Conservation (phyloP, 2,888 invertebrate species). For the Cyaniris semiargus region DNA sequence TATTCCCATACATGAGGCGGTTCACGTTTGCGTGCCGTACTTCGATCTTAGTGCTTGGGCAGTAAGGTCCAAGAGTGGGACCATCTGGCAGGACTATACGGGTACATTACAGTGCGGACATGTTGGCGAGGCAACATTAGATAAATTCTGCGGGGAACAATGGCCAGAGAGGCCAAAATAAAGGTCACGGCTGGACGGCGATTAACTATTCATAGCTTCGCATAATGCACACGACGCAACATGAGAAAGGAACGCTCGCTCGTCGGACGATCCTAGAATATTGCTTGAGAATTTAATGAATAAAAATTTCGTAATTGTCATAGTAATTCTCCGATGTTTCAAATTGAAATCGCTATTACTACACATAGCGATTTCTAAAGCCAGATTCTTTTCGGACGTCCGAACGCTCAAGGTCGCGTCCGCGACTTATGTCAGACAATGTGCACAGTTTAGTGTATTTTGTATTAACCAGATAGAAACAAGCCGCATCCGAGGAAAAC, state of each 20-base stretch:
- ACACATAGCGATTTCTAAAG: no score
- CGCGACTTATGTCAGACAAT: no score
- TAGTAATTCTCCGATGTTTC: neutral
- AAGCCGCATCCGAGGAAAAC: no score
- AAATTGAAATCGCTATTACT: neutral
- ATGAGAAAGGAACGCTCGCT: conserved; percentile 20
- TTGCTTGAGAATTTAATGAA: neutral
- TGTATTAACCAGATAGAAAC: no score
- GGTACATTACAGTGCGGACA: conserved; percentile 43
- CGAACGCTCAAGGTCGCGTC: no score
- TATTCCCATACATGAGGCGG: conserved; percentile 12
- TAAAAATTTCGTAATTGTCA: neutral
- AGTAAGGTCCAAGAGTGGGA: neutral
- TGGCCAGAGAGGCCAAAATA: conserved; percentile 64
- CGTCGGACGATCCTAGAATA: neutral
- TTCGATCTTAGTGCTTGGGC: neutral
- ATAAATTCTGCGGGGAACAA: conserved; percentile 62
- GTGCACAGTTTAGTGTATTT: no score
- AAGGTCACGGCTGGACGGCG: conserved; percentile 66
- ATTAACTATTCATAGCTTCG: conserved; percentile 73
- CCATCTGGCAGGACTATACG: neutral
- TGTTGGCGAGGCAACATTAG: conserved; percentile 55
- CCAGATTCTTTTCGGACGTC: no score
- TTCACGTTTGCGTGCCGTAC: neutral
- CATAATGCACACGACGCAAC: conserved; percentile 60